Evolutionary conservation across 2,113 vertebrate species (phyloP).

Genomic region (Pangasianodon gigas): DNA sequence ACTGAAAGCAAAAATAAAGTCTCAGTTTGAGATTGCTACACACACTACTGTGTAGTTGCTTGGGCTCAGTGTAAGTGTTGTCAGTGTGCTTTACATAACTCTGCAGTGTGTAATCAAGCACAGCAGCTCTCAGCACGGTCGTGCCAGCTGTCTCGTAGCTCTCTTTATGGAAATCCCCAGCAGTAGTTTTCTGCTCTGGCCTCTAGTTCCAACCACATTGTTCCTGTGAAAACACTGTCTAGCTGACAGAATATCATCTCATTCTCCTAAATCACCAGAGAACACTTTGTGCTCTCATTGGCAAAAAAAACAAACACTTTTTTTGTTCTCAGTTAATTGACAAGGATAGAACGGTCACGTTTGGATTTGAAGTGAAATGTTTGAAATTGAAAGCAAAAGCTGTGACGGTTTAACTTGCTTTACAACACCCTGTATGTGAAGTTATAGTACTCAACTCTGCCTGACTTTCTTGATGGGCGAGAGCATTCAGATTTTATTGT

Average conservation of each 20-base stretch:
- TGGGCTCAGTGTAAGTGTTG: background rate
- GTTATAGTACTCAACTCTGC: no score
- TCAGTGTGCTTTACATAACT: constrained; percentile 37
- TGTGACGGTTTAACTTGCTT: background rate
- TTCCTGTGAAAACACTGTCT: background rate
- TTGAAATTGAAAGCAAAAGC: constrained; percentile 3
- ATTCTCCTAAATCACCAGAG: background rate
- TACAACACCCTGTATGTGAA: background rate
- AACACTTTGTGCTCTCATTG: background rate
- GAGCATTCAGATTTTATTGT: background rate
- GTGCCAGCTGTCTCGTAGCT: constrained; percentile 26
- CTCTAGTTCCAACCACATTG: constrained; percentile 24
- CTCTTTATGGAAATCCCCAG: constrained; percentile 46
- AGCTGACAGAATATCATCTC: background rate
- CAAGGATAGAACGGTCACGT: background rate
- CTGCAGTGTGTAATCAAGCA: constrained; percentile 11
- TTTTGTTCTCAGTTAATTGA: background rate
- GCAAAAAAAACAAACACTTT: background rate
- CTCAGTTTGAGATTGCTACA: background rate
- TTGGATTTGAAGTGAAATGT: background rate
- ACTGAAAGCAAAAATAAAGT: background rate
- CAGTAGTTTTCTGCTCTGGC: constrained; percentile 11
- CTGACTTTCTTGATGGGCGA: background rate
- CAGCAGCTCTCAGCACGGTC: background rate
- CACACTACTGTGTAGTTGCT: constrained; percentile 3